These are phyloP conservation scores for Acipenser transmontanus DNA, from an alignment of 2,797 vertebrate genomes.

Conservation along the genomic window DNA sequence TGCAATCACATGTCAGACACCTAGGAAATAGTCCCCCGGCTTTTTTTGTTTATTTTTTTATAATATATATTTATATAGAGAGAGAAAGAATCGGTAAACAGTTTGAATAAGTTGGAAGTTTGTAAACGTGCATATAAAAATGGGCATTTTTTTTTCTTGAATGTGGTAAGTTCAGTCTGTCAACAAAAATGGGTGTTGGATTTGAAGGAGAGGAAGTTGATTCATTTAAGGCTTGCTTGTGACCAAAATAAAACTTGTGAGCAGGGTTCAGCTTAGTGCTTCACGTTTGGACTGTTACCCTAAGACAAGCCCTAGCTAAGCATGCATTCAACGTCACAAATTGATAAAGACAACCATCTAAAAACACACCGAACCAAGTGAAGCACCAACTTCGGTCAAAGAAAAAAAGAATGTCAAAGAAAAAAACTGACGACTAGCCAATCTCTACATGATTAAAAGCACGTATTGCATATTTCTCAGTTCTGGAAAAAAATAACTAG, in stretches of 20 bases:
- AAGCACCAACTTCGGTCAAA: conserved; percentile 85
- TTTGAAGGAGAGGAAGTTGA: conserved; percentile 71
- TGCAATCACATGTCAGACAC: conserved; percentile 77
- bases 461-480: conserved; percentile 91
- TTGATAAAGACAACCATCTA: conserved; percentile 70
- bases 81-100: conserved; percentile 81
- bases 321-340: conserved; percentile 74
- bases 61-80: conserved; percentile 59
- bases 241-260: conserved; percentile 73
- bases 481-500: conserved; percentile 61
- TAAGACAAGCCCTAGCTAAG: conserved; percentile 74
- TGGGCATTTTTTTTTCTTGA: conserved; percentile 71
- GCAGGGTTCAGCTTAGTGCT: conserved; percentile 77
- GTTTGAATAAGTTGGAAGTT: conserved; percentile 80
- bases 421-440: conserved; percentile 67
- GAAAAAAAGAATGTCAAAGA: conserved; percentile 59
- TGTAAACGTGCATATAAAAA: conserved; percentile 84
- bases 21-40: conserved; percentile 71
- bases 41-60: conserved; percentile 52
- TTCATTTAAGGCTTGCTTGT: conserved; percentile 85
- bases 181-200: conserved; percentile 73
- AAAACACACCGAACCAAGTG: conserved; percentile 70
- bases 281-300: conserved; percentile 77
- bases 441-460: conserved; percentile 83
- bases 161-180: conserved; percentile 71